phyloP scores from a whole-genome alignment of 2,888 invertebrate species.

The Chromoteleia sp. region DNA sequence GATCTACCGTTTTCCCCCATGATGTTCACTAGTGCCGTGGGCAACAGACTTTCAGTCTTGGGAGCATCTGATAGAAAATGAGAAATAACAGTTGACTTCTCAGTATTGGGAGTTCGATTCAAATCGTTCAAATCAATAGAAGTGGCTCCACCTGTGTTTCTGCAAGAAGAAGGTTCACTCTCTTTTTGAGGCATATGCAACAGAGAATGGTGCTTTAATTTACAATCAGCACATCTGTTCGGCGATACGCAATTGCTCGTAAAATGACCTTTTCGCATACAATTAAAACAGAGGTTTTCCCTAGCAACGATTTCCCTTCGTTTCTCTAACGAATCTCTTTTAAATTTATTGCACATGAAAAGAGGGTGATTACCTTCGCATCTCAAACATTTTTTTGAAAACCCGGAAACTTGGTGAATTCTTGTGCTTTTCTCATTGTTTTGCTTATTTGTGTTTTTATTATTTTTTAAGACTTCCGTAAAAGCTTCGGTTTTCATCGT shows the following conservation, averaged over 20 bases:
- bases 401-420: constrained; percentile 16
- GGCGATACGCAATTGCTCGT: background rate
- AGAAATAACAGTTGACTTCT: too few relatives aligned
- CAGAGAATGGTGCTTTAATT: constrained; percentile 8
- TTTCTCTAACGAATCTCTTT: background rate
- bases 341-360: constrained; percentile 17
- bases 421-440: background rate
- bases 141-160: background rate
- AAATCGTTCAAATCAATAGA: too few relatives aligned
- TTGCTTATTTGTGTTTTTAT: too few relatives aligned
- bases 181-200: background rate
- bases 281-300: background rate
- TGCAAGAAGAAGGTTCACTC: background rate
- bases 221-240: constrained; percentile 1
- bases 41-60: background rate
- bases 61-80: background rate
- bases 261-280: constrained; percentile 21
- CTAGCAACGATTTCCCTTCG: background rate
- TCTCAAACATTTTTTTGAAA: constrained; percentile 2
- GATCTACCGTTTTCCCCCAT: too few relatives aligned
- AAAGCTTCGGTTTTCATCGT: background rate
- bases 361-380: constrained; percentile 32
- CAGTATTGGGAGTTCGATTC: too few relatives aligned
- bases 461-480: too few relatives aligned
- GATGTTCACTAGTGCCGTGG: too few relatives aligned